Base-by-base conservation (phyloP, 2,797 vertebrate species). In the Malacoctenus gilli region DNA sequence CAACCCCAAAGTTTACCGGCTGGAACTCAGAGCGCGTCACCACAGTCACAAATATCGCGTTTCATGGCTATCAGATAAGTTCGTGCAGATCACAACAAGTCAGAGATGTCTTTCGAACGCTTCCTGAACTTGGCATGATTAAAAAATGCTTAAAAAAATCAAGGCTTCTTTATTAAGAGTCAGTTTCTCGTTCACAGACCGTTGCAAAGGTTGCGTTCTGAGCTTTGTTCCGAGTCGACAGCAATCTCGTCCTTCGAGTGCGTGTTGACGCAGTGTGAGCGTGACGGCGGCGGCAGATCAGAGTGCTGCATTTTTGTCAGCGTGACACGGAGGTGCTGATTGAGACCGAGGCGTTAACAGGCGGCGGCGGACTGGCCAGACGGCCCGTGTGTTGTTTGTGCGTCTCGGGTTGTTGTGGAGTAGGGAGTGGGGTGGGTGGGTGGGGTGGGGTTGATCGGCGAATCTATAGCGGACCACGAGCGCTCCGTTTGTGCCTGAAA, bases 261-360 rank as follows among this genome's bases (percentile, higher is more conserved):
- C 19, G 54, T 65, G 54, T 48, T 52, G 75, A 69, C 4, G 21
- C 21, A 47, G 46, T 13, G 13, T 47, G 39, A 15, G 55, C 66
- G 62, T 75, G 68, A 9, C 6, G 25, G 66, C 77, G 47, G 63
- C 57, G 57, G 64, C 76, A 84, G 67, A 83, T 75, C 63, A 57
- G 66, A 66, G 72, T 61, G 13, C 47, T 49, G 49, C 54, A 32
- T 58, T 59, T n/a, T 66, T 69, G 74, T 72, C 75, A 63, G 51
- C 57, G 34, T 64, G 72, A 70, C 79, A 81, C 48, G 4, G 50
- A 82, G 72, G 74, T 79, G 82, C 80, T 65, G 85, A 89, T 85
- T 85, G 73, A 76, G 75, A 56, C 51, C 2, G 34, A 76, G 78
- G 82, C 77, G 76, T 83, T 69, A 82, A 80, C 76, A 65, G 67